Base-by-base conservation (phyloP, 2,888 invertebrate species). In the Dendrolimus houi region DNA sequence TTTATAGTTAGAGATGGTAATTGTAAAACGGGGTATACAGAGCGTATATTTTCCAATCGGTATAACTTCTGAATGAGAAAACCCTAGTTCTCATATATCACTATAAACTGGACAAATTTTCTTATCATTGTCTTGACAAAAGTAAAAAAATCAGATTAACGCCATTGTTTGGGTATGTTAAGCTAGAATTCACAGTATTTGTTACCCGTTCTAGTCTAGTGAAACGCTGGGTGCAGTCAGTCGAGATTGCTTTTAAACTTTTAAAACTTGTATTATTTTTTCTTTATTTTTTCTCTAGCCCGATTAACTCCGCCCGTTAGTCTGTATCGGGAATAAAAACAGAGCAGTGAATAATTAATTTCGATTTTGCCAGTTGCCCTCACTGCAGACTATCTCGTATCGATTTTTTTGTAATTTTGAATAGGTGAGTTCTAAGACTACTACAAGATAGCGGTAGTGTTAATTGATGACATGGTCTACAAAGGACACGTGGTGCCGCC, bases 261-360 rank as follows among this genome's bases (percentile, higher is more conserved):
- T 64, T 58, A 58, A 67, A 62, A 66, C 59, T 60, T 62, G 17
- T 54, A 58, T 60, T 61, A 68, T 74, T 70, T 74, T 69, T 72
- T 47, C 2, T 73, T 71, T 70, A 66, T 64, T 71, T 67, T 61
- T 68, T 65, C 60, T 64, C 61, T 59, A 60, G 56, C 61, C 56
- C 67, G 64, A 75, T 75, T 70, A 67, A 70, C 65, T 64, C 57
- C 54, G 58, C 42, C 56, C 54, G 61, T 60, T 58, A 60, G 61
- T 64, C 66, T 58, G 62, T 67, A 67, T 66, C 58, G 66, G 63
- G 66, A 72, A 70, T 75, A 70, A 67, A 74, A 74, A 74, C 71
- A 68, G 64, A 69, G 57, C 61, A 65, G 64, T 68, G 60, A 71
- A 68, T 73, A 63, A 69, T 71, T 70, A 60, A 65, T 69, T 67